Base-by-base conservation (phyloP, 2,113 vertebrate species). In the Gopherus flavomarginatus region DNA sequence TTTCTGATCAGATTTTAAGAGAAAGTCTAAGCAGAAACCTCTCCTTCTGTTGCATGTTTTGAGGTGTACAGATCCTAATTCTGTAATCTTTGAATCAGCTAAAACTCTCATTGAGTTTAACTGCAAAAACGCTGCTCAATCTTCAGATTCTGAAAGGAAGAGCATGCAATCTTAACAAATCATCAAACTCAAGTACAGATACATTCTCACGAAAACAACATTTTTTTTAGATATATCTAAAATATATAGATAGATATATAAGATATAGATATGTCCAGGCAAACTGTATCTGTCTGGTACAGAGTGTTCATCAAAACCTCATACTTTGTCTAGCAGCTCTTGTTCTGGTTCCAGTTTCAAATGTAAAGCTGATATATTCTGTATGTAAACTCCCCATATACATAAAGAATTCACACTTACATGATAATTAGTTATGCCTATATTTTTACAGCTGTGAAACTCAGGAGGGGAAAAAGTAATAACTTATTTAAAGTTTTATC, bases 391-490 rank as follows among this genome's bases (percentile, higher is more conserved):
- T 19, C 35, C 65, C n/a, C 11, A 57, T 87, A 78, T 44, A 49
- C 12, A 21, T 89, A 84, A 95, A 93, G 82, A 93, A 90, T 89
- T 92, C 83, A 93, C 57, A 54, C 54, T 95, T 96, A 16, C n/a
- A 92, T 87, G 4, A 52, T 85, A 90, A 96, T 93, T 93, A 95
- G 8, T 90, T 90, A 54, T 83, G 85, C 2, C 12, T 92, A 5
- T 91, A 77, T 96, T 97, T 97, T 95, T 86, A 93, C n/a, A 96
- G 53, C 38, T 97, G 53, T 49, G 93, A 85, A 6, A 69, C 29
- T 90, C 65, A 91, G 54, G 85, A 49, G 11, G n/a, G 1, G 49
- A 38, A 95, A 84, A 13, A 72, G 11, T 44, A 2, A 22, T 52
- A 77, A 80, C 54, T 29, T 75, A 83, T 69, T 90, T 89, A 54